Conservation (phyloP, 2,113 vertebrate species). For the Poicephalus meyeri region DNA sequence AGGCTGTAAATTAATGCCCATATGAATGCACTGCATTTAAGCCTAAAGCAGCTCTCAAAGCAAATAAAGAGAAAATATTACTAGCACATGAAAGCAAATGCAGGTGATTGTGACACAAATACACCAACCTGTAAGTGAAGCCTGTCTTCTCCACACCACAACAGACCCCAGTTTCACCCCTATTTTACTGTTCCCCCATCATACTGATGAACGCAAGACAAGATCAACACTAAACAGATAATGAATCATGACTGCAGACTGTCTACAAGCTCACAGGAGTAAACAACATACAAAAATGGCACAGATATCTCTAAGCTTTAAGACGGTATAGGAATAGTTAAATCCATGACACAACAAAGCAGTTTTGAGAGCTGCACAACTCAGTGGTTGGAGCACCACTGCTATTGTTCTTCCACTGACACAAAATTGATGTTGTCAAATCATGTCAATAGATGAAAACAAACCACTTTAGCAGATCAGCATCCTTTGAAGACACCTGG, state of each 20-base stretch:
- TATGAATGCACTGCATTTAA: not conserved
- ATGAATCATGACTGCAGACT: not conserved
- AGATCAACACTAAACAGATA: not conserved
- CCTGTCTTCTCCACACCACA: not conserved
- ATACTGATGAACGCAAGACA: not conserved
- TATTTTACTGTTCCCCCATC: not conserved
- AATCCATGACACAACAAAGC: not conserved
- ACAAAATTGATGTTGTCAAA: not conserved
- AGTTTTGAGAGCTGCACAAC: not conserved
- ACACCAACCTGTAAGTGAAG: not conserved
- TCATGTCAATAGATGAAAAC: not conserved
- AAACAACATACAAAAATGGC: not conserved
- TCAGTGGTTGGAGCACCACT: not conserved
- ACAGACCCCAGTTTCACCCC: not conserved
- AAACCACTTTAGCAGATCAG: not conserved
- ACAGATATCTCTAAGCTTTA: not conserved
- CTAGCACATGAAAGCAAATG: not conserved
- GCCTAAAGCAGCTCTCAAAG: not conserved
- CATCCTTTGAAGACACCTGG: not conserved
- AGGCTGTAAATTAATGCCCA: not conserved
- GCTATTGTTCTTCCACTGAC: not conserved
- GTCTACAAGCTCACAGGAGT: not conserved
- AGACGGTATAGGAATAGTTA: not conserved
- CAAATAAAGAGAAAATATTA: not conserved
- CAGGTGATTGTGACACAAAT: not conserved